A percentile compares a stretch with the other conserved stretches of the same genome.
Evolutionary conservation across 2,797 vertebrate genomes (phyloP).

Genomic region (Kryptolebias ocellatus): DNA sequence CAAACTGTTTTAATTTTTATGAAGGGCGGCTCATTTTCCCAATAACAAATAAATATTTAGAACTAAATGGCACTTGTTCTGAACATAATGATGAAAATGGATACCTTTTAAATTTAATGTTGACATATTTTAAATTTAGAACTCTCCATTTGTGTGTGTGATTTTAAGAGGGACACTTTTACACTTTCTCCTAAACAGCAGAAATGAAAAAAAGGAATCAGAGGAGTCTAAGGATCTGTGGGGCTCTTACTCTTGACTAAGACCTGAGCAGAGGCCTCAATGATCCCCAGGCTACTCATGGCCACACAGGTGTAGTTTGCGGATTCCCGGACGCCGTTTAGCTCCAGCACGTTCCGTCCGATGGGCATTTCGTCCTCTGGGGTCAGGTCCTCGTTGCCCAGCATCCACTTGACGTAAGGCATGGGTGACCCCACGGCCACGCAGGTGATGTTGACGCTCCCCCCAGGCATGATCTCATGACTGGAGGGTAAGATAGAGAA

Average conservation of each 20-base stretch:
- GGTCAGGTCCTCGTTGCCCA: slow-evolving; percentile 93
- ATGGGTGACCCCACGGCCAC: slow-evolving; percentile 97
- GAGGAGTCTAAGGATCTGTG: not conserved
- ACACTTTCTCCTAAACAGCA: not conserved
- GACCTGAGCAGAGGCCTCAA: slow-evolving; percentile 94
- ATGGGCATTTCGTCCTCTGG: slow-evolving; percentile 97
- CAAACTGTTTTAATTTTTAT: not conserved
- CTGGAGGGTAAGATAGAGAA: slow-evolving; percentile 95
- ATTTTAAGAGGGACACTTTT: not conserved
- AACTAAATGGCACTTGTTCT: not conserved
- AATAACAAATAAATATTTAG: not conserved
- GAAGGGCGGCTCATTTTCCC: no score
- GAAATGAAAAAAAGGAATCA: not conserved
- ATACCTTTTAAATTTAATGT: not conserved
- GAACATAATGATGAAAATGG: not conserved
- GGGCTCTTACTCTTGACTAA: slow-evolving; percentile 93
- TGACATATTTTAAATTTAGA: no score
- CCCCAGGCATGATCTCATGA: slow-evolving; percentile 98
- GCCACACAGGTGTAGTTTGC: slow-evolving; percentile 98
- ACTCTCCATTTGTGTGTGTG: not conserved
- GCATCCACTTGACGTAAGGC: slow-evolving; percentile 99
- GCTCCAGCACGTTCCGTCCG: slow-evolving; percentile 93
- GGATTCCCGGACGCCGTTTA: slow-evolving; percentile 93
- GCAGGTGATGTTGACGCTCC: slow-evolving; percentile 97
- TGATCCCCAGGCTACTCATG: slow-evolving; percentile 97